Evolutionary conservation across 2,888 invertebrate genomes (phyloP).

Genomic region (Dorcus hopei): DNA sequence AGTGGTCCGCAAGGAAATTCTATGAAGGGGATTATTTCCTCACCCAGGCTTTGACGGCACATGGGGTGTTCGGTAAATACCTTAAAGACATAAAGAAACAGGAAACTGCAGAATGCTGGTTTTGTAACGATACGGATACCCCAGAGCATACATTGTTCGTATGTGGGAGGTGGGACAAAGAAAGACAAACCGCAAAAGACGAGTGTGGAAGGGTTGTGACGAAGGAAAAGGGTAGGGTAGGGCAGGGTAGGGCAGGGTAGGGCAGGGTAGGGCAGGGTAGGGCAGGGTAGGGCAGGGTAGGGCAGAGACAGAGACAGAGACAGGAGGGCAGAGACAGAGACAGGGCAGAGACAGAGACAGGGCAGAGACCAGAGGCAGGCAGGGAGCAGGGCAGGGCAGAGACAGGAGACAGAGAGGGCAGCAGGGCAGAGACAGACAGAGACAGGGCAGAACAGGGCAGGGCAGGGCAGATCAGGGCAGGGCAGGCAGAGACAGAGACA

Average conservation of each 20-base stretch:
- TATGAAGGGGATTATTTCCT: too few relatives aligned
- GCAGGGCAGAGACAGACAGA: too few relatives aligned
- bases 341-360: slow-evolving; percentile 3
- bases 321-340: slow-evolving; percentile 1
- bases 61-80: too few relatives aligned
- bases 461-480: slow-evolving; percentile 11
- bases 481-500: too few relatives aligned
- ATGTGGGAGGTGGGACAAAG: too few relatives aligned
- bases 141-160: too few relatives aligned
- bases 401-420: not conserved
- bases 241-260: not conserved
- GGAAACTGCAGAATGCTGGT: too few relatives aligned
- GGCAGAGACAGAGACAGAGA: slow-evolving; percentile 10
- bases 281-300: slow-evolving; percentile 8
- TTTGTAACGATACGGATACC: too few relatives aligned
- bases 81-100: too few relatives aligned
- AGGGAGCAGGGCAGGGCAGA: not conserved
- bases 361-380: not conserved
- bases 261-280: slow-evolving; percentile 4
- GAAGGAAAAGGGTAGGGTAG: slow-evolving; percentile 2
- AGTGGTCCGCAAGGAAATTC: too few relatives aligned
- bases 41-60: too few relatives aligned
- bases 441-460: slow-evolving; percentile 3
- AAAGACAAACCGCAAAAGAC: too few relatives aligned
- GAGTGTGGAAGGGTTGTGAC: not conserved